Percentiles rank a stretch among this genome's conserved stretches.
phyloP scores from a whole-genome alignment of 2,888 invertebrate species.

The Ophion costatus region DNA sequence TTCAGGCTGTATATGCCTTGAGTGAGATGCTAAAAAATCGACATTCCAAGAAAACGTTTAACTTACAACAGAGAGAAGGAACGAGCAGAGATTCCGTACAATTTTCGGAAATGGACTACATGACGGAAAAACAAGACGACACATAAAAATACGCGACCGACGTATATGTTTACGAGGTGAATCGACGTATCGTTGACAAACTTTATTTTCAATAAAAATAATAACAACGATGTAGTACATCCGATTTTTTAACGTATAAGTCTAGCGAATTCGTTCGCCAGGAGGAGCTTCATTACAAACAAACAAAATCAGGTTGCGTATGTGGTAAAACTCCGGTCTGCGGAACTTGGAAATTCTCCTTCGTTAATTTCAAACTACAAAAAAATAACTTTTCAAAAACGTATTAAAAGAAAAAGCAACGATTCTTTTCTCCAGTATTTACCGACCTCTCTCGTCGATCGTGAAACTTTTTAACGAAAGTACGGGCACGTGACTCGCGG shows the following conservation, averaged over 20 bases:
- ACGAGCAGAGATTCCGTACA: not conserved
- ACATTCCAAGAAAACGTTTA: constrained; percentile 29
- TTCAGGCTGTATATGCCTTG: not conserved
- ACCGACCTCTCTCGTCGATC: not conserved
- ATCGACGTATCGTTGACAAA: too few species aligned
- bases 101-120: not conserved
- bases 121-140: not conserved
- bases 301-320: not conserved
- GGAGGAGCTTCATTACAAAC: not conserved
- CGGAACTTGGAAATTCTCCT: not conserved
- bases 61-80: not conserved
- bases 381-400: not conserved
- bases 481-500: constrained; percentile 35
- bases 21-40: constrained; percentile 20
- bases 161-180: not conserved
- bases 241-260: too few species aligned
- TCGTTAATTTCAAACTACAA: not conserved
- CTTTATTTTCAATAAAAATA: too few species aligned
- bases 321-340: not conserved
- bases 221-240: too few species aligned
- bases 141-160: not conserved
- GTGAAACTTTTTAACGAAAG: constrained; percentile 34
- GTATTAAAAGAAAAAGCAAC: not conserved
- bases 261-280: too few species aligned
- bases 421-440: not conserved